phyloP scores from a whole-genome alignment of 2,113 vertebrate species.

The Daubentonia madagascariensis region DNA sequence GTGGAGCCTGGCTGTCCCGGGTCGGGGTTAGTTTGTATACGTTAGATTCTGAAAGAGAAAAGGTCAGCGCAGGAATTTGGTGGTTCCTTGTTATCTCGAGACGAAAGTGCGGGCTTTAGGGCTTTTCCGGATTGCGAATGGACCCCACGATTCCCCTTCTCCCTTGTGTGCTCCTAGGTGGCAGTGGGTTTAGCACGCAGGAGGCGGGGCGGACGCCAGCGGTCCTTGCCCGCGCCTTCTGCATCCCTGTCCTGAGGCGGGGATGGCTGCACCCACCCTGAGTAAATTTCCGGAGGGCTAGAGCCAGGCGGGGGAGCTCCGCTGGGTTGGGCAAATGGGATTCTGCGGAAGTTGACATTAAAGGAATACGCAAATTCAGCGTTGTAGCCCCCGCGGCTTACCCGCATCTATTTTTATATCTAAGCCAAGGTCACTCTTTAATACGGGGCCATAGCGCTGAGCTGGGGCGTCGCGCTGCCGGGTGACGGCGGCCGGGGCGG shows the following conservation, averaged over 20 bases:
- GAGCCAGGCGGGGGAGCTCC: neutral
- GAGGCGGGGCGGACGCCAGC: neutral
- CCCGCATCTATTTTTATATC: constrained; percentile 10
- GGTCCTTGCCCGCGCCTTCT: neutral
- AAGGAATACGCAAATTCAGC: neutral
- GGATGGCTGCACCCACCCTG: neutral
- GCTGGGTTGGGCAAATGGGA: neutral
- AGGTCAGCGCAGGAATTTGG: neutral
- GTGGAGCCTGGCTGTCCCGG: neutral
- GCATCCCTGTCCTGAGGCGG: neutral
- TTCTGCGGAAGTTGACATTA: neutral
- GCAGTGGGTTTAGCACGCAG: neutral
- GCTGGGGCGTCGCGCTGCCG: neutral
- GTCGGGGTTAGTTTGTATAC: neutral
- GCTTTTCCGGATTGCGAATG: neutral
- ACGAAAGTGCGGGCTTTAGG: neutral
- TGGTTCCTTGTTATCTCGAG: neutral
- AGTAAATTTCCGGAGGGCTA: neutral
- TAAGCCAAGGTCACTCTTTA: constrained; percentile 68
- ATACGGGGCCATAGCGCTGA: neutral
- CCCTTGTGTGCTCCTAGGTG: neutral
- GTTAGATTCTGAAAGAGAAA: neutral
- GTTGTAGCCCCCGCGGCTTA: neutral
- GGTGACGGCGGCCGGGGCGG: neutral
- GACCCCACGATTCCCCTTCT: neutral